These are phyloP conservation scores for Microcaecilia unicolor DNA, from an alignment of 2,797 vertebrate species.

Conservation along the genomic window DNA sequence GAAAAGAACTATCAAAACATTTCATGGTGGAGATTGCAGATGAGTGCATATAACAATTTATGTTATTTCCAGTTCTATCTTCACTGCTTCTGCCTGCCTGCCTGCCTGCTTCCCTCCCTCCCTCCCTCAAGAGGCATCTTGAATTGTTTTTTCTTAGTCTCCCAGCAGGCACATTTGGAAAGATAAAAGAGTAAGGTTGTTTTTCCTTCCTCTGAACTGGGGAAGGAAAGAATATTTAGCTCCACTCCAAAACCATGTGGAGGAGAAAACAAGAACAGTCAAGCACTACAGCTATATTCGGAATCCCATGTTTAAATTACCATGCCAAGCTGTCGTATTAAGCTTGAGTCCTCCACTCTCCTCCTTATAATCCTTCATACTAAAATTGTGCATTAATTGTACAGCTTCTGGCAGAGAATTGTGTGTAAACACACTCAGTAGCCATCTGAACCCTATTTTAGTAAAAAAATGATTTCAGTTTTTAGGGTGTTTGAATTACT, in stretches of 20 bases:
- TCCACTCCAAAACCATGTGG: background rate
- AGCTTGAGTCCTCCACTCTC: slow-evolving; percentile 24
- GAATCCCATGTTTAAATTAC: slow-evolving; percentile 5
- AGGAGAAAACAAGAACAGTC: slow-evolving; percentile 14
- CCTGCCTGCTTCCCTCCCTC: too few relatives aligned
- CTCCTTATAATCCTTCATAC: slow-evolving; percentile 32
- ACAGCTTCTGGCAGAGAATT: slow-evolving; percentile 24
- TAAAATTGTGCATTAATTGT: slow-evolving; percentile 17
- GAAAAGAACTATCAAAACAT: too few relatives aligned
- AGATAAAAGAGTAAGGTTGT: slow-evolving; percentile 38
- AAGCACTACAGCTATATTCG: slow-evolving; percentile 8
- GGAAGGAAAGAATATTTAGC: slow-evolving; percentile 13
- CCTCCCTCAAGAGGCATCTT: slow-evolving; percentile 34
- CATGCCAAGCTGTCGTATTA: slow-evolving; percentile 19
- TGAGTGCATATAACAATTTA: too few relatives aligned
- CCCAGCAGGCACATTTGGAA: slow-evolving; percentile 42
- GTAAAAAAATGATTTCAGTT: slow-evolving; percentile 62
- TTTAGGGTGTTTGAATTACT: slow-evolving; percentile 63
- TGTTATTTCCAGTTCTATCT: slow-evolving; percentile 19
- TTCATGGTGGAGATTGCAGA: too few relatives aligned
- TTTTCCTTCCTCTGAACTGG: background rate
- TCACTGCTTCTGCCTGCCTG: slow-evolving; percentile 25
- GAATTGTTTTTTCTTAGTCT: slow-evolving; percentile 36
- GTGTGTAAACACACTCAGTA: slow-evolving; percentile 51
- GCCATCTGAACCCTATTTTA: slow-evolving; percentile 49